Evolutionary conservation across 2,113 vertebrate genomes (phyloP), one percentile per base, ranked within the genome.

Genomic region (Sprattus sprattus): DNA sequence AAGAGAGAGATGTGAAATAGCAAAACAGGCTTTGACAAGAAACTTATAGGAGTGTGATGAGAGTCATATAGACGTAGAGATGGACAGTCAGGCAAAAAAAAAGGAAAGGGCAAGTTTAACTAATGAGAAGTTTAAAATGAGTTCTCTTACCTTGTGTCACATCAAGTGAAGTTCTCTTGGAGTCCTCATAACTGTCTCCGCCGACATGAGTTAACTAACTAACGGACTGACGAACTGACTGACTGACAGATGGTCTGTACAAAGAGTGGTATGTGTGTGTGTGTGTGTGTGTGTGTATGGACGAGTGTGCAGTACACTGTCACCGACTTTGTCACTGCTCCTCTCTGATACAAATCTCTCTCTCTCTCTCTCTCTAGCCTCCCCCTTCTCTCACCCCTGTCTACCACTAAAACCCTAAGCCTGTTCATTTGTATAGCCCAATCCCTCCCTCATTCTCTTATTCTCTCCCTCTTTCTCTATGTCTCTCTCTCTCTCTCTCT

Each of bases 81-180:
- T 2, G 54, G 45, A 20, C 54, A 22, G 54, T 22, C 54, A 45
- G 22, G 39, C 18, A 32, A 22, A 52, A n/a, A 45, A 78, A 78
- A 28, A 60, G n/a, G 54, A 45, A 22, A 50, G 81, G 8, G 8
- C n/a, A 82, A 50, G 45, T 49, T 10, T 82, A 46, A 44, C 67
- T 45, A 71, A 83, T 71, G 78, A 88, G 81, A 85, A 91, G 88
- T 88, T 86, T 85, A 60, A 88, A 4, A 75, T 28, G 90, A 88
- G 87, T 87, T 86, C 85, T 92, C 95, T 94, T 94, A 95, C 95
- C 94, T 90, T 94, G 60, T 84, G 89, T 94, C 93, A 95, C 92
- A 92, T 92, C 93, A 90, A 90, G 90, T 91, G 91, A 89, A 89
- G 89, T 90, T 89, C 90, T 85, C 82, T 64, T 82, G 15, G 80